phyloP scores from a whole-genome alignment of 35 echinoderm and acorn worm genomes.

The Lytechinus variegatus region DNA sequence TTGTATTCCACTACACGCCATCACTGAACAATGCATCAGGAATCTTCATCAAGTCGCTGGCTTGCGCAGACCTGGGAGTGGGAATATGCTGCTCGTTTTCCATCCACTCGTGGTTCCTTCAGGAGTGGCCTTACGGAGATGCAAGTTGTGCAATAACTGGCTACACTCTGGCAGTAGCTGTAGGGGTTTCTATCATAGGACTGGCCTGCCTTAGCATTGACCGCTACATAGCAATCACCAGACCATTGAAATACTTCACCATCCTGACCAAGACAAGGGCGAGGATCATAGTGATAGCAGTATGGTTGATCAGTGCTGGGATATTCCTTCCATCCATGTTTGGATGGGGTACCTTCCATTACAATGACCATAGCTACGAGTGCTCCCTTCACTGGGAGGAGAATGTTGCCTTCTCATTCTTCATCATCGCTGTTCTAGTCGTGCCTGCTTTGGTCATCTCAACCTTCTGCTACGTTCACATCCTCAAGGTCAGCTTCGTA shows the following conservation, averaged over 20 bases:
- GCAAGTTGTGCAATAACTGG: slow-evolving; percentile 63
- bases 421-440: slow-evolving; percentile 75
- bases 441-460: slow-evolving; percentile 72
- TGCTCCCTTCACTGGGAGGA: slow-evolving; percentile 68
- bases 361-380: slow-evolving; percentile 70
- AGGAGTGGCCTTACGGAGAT: slow-evolving; percentile 60
- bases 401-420: slow-evolving; percentile 65
- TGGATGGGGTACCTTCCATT: slow-evolving; percentile 60
- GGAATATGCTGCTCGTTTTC: slow-evolving; percentile 79
- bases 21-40: slow-evolving; percentile 69
- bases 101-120: slow-evolving; percentile 67
- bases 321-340: slow-evolving; percentile 70
- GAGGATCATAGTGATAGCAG: slow-evolving; percentile 52
- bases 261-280: slow-evolving; percentile 76
- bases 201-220: slow-evolving; percentile 79
- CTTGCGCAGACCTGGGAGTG: slow-evolving; percentile 84
- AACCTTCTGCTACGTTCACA: slow-evolving; percentile 80
- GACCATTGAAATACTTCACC: slow-evolving; percentile 67
- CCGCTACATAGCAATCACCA: slow-evolving; percentile 87
- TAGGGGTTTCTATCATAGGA: slow-evolving; percentile 80
- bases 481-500: slow-evolving; percentile 62
- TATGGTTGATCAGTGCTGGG: slow-evolving; percentile 71
- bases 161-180: slow-evolving; percentile 61
- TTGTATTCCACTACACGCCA: slow-evolving; percentile 85
- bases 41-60: slow-evolving; percentile 84